Conservation (phyloP, 2,888 invertebrate genomes). For the Limnephilus auricula region DNA sequence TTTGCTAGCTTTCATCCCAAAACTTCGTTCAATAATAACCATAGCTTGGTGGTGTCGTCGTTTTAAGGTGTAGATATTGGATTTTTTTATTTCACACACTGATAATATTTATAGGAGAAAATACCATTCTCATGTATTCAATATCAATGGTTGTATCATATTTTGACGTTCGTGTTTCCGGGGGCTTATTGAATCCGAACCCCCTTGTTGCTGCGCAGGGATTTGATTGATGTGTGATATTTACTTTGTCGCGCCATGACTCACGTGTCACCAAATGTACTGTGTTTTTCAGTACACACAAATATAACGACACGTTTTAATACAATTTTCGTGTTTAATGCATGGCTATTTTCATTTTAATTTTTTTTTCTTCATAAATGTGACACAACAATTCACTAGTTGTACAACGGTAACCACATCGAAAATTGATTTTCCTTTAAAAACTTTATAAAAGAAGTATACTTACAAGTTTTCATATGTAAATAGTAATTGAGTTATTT, state of each 20-base stretch:
- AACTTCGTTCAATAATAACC: not conserved
- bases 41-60: too few species aligned
- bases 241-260: not conserved
- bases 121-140: not conserved
- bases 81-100: too few species aligned
- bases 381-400: too few species aligned
- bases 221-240: constrained; percentile 30
- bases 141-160: not conserved
- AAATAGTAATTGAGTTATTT: too few species aligned
- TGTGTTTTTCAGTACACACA: not conserved
- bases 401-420: too few species aligned
- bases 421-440: too few species aligned
- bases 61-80: too few species aligned
- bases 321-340: not conserved
- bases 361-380: too few species aligned
- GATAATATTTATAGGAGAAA: not conserved
- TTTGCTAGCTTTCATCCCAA: not conserved
- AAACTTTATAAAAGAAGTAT: too few species aligned
- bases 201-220: not conserved
- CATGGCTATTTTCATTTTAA: not conserved
- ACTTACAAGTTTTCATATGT: too few species aligned
- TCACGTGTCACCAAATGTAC: not conserved
- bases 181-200: constrained; percentile 11
- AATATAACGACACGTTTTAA: not conserved
- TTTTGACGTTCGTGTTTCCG: not conserved